Conservation (phyloP, 2,113 vertebrate species). For the Misgurnus anguillicaudatus region DNA sequence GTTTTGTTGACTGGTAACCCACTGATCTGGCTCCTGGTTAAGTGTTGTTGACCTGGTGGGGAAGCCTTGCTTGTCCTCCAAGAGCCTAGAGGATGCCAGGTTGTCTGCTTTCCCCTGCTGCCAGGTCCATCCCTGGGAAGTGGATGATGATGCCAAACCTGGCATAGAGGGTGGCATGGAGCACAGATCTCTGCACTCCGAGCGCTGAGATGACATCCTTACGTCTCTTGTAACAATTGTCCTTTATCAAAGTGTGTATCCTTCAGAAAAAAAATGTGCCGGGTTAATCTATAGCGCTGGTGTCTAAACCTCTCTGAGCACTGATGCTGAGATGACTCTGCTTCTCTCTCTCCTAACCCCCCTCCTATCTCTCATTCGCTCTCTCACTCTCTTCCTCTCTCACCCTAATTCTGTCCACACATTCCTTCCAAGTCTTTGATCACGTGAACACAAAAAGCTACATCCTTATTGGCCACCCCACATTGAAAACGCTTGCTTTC, state of each 20-base stretch:
- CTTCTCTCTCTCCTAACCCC: slow-evolving; percentile 60
- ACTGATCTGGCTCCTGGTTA: slow-evolving; percentile 74
- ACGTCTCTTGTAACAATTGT: slow-evolving; percentile 65
- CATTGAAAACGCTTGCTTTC: slow-evolving; percentile 60
- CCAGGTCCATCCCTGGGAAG: slow-evolving; percentile 75
- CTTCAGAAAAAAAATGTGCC: neutral
- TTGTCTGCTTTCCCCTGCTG: slow-evolving; percentile 78
- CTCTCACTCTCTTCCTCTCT: slow-evolving; percentile 49
- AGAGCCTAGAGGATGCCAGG: slow-evolving; percentile 73
- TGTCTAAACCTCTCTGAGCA: slow-evolving; percentile 61
- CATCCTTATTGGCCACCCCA: slow-evolving; percentile 68
- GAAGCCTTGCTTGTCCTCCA: slow-evolving; percentile 81
- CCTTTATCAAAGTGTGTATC: slow-evolving; percentile 30
- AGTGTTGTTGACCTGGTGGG: slow-evolving; percentile 66
- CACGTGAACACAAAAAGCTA: slow-evolving; percentile 62
- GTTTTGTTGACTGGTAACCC: slow-evolving; percentile 58
- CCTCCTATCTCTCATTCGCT: slow-evolving; percentile 44
- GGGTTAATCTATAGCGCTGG: slow-evolving; percentile 49
- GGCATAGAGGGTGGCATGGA: slow-evolving; percentile 56
- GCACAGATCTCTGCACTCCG: slow-evolving; percentile 70
- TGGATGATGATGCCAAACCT: slow-evolving; percentile 59
- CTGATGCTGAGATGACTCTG: slow-evolving; percentile 77
- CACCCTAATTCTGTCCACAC: slow-evolving; percentile 69
- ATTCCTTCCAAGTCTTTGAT: slow-evolving; percentile 53
- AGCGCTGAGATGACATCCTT: slow-evolving; percentile 76